Evolutionary conservation across 2,888 invertebrate genomes (phyloP).

Genomic region (Amaurobius ferox): DNA sequence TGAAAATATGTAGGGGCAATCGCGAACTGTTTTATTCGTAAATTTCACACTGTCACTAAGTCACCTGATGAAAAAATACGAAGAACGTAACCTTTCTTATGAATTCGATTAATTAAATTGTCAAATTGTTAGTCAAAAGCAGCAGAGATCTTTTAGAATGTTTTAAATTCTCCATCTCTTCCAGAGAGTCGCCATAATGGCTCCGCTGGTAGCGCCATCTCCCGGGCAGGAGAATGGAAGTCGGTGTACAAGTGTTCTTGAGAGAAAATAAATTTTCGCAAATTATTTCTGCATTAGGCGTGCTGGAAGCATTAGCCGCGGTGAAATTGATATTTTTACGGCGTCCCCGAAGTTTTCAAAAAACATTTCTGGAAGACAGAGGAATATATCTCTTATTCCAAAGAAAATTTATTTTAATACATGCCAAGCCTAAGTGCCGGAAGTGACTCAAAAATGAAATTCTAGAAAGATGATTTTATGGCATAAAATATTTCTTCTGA

Average conservation of each 20-base stretch:
- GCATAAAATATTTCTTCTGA: too few relatives aligned
- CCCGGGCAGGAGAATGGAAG: constrained; percentile 11
- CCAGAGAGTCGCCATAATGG: constrained; percentile 25
- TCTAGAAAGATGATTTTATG: too few relatives aligned
- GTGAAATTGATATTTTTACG: constrained; percentile 58
- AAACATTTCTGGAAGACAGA: neutral
- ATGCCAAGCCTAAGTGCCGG: neutral
- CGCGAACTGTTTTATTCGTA: too few relatives aligned
- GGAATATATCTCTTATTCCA: neutral
- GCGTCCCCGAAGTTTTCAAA: constrained; percentile 38
- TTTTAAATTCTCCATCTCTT: constrained; percentile 36
- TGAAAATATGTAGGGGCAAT: too few relatives aligned
- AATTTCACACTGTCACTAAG: too few relatives aligned
- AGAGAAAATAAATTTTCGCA: constrained; percentile 42
- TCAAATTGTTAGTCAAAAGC: neutral
- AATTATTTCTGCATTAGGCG: constrained; percentile 51
- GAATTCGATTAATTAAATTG: neutral
- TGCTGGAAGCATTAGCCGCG: constrained; percentile 38
- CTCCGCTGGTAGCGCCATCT: constrained; percentile 49
- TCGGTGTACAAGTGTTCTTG: neutral
- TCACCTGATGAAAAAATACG: too few relatives aligned
- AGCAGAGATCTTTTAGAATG: neutral
- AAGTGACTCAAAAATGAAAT: too few relatives aligned
- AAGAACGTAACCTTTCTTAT: too few relatives aligned
- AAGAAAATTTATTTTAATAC: constrained; percentile 10